Base-by-base conservation (phyloP, 2,797 vertebrate species). In the Enteromius argenteus region DNA sequence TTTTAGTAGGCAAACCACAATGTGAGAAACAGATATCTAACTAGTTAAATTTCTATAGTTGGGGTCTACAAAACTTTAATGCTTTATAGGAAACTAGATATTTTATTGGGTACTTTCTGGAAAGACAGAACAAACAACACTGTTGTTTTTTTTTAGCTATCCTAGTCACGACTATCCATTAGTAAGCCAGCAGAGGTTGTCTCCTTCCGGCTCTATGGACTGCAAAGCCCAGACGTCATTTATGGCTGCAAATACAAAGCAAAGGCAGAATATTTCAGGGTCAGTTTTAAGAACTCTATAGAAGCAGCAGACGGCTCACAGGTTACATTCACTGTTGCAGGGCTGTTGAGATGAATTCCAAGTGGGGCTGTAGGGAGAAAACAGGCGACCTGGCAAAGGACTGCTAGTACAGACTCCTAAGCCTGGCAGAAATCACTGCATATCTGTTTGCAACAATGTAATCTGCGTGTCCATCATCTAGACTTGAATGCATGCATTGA, bases 181-280 rank as follows among this genome's bases (percentile, higher is more conserved):
- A 68, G 53, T 27, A 73, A 64, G 27, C 32, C 56, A 3, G 56
- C 56, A 35, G 35, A 67, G 30, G 23, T 37, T n/a, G 67, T 53
- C 39, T 64, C 56, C 44, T 79, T 67, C 30, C 3, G 21, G 69
- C 49, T 66, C 69, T 44, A 27, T 56, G 56, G 60, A 46, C 35
- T 75, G 30, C 27, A 44, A 66, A 67, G 39, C 46, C 49, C 46
- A 79, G 58, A 67, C 3, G 53, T 83, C 58, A 79, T 79, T 83
- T 75, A 83, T 44, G 10, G 44, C 46, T 67, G 19, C 7, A 80
- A 60, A 66, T n/a, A 71, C 64, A 32, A n/a, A 74, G 64, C 51
- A 74, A 51, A 53, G 6, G 13, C 68, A 37, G 76, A 49, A 80
- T 80, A 79, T 83, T 83, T 74, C 49, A 75, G 80, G 64, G 66